Evolutionary conservation across 2,888 invertebrate genomes (phyloP), one percentile per base, ranked within the genome.

Genomic region (Zaprionus lineosus): DNA sequence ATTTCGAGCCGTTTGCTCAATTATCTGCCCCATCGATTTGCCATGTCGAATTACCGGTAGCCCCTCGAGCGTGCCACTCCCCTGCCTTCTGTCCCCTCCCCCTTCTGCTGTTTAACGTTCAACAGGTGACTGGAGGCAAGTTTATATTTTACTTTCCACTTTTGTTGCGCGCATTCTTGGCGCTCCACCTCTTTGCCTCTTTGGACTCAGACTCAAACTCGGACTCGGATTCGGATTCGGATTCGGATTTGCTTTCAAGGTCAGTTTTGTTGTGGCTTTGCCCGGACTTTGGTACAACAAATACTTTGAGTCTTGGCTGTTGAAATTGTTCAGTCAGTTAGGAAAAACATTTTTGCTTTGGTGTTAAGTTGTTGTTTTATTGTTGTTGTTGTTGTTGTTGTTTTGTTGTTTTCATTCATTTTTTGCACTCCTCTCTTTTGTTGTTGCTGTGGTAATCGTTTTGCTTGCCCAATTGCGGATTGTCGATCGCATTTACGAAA

Each of bases 261-360:
- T 79, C 76, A 78, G 39, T 36, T 64, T 62, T 74, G 72, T 64
- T 69, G 62, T 65, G 57, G 59, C 52, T 57, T 26, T 28, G 39
- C 29, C 63, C 52, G 43, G 11, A 39, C 21, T 21, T 39, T 37
- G 55, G 11, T 55, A 16, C 29, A 15, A 11, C 21, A 2, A 15
- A 34, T 40, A 46, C 50, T 40, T 39, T 46, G 41, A 34, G 43
- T 29, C 24, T 48, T 28, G 24, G 15, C 67, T 77, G 67, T 72
- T 82, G 86, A 82, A 78, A 78, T 62, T 77, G 71, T 58, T 71
- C 50, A 77, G 84, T 71, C 81, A 67, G 74, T 83, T 79, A 72
- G 69, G 73, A 76, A 85, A 85, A 79, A 85, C 65, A 60, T 61
- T 79, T 79, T 66, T 46, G 60, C 59, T 59, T 65, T 72, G 51